These are phyloP conservation scores for Chelonus formosanus DNA, from an alignment of 2,888 invertebrate species.

Conservation along the genomic window DNA sequence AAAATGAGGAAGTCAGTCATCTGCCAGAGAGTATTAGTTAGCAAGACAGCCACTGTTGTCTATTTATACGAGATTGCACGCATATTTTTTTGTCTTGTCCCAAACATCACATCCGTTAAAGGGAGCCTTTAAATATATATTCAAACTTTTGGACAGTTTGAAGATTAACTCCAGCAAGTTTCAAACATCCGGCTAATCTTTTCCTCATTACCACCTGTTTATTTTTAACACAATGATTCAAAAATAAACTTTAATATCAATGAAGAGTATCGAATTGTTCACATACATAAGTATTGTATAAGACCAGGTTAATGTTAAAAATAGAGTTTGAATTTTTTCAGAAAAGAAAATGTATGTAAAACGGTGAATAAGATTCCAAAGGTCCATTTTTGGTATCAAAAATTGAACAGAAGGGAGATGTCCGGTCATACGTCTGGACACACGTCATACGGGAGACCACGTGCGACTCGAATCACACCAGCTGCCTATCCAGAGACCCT, in stretches of 20 bases:
- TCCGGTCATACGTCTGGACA: conserved; percentile 44
- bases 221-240: neutral
- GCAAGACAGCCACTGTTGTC: conserved; percentile 45
- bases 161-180: conserved; percentile 29
- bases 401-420: conserved; percentile 33
- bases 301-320: conserved; percentile 1
- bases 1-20: conserved; percentile 14
- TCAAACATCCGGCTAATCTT: conserved; percentile 39
- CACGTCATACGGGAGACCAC: conserved; percentile 46
- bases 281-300: too few relatives aligned
- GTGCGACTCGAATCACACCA: conserved; percentile 55
- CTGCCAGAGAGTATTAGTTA: neutral
- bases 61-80: conserved; percentile 46
- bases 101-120: conserved; percentile 59
- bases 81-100: conserved; percentile 46
- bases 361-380: conserved; percentile 7
- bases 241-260: too few relatives aligned
- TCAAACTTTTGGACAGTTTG: conserved; percentile 38
- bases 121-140: conserved; percentile 43
- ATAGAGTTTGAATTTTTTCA: neutral
- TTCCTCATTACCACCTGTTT: conserved; percentile 40
- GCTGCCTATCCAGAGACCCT: conserved; percentile 54
- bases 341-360: too few relatives aligned
- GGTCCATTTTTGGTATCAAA: conserved; percentile 16
- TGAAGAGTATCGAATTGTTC: too few relatives aligned